Base-by-base conservation (phyloP, 2,888 invertebrate species). In the Mesorhabditis belari region DNA sequence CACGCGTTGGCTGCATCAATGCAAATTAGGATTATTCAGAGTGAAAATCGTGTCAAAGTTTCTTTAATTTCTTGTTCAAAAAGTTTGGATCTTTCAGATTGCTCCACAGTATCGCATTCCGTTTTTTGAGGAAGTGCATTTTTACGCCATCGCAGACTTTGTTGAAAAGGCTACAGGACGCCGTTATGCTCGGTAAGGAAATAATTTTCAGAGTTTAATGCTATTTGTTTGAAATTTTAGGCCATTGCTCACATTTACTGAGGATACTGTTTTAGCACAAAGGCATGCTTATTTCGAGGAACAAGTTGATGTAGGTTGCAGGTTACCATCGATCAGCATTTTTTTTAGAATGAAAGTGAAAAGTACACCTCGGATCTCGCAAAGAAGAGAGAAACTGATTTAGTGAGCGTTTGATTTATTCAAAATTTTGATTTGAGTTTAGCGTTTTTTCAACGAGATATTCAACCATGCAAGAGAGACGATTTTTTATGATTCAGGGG, bases 101-200 rank as follows among this genome's bases (percentile, higher is more conserved):
- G 93, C 94, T 0, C 90, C 91, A 77, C 94, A 95, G 85, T 96
- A 94, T 84, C 88, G 96, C 0, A 96, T 95, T 82, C 96, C 96
- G 0, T 95, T 94, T 85, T 96, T 92, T 84, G 92, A 91, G 17
- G 95, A 96, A 84, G 93, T 96, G 89, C 85, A 93, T 63, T 96
- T 96, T 94, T 96, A 95, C 84, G 92, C 66, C 3, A 64, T 76
- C 17, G 71, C 65, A 1, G 58, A 70, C 17, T 53, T 74, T 12
- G 75, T 77, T n/a, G 64, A 70, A 24, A 57, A 64, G 25, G 70
- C 69, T 49, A 71, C 74, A 3, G 69, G 71, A 3, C 44, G 69
- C 26, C 60, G 65, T 28, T 72, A 75, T 54, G 61, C 67, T 0
- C 50, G 71, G 25, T 67, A 67, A 6, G 57, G 65, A 4, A 24